Evolutionary conservation across 2,888 invertebrate genomes (phyloP).

Genomic region (Hofmannophila pseudospretella): DNA sequence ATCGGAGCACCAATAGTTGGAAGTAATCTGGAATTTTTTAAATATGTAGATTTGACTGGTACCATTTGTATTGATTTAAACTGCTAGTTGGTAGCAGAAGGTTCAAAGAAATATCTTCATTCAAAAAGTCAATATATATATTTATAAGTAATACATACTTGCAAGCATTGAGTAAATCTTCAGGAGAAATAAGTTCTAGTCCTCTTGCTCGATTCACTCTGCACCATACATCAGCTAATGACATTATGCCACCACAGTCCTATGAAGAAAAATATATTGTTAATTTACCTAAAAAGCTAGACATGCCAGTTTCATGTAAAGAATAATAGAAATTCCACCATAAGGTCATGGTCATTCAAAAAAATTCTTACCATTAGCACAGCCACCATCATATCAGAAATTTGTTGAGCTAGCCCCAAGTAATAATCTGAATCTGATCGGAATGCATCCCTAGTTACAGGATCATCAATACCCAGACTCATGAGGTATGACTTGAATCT

Average conservation of each 20-base stretch:
- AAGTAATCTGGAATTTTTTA: conserved; percentile 71
- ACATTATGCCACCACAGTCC: conserved; percentile 98
- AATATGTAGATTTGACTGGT: too few species aligned
- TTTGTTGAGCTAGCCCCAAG: conserved; percentile 89
- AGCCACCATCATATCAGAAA: conserved; percentile 87
- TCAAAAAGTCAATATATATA: too few species aligned
- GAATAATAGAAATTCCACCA: conserved; percentile 98
- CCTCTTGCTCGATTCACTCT: conserved; percentile 97
- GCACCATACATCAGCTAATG: conserved; percentile 97
- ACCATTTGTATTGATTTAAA: too few species aligned
- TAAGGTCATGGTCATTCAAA: conserved; percentile 91
- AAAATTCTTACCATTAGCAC: conserved; percentile 83
- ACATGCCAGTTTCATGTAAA: too few species aligned
- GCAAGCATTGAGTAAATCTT: conserved; percentile 96
- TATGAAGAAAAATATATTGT: too few species aligned
- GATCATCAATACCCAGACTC: conserved; percentile 98
- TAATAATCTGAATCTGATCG: conserved; percentile 92
- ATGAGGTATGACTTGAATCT: conserved; percentile 97
- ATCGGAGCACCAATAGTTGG: conserved; percentile 82
- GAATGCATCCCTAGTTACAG: conserved; percentile 95
- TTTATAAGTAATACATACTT: conserved; percentile 75
- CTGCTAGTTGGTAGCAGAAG: too few species aligned
- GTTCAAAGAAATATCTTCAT: too few species aligned
- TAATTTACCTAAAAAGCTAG: too few species aligned
- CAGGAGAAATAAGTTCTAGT: conserved; percentile 96